A percentile compares a stretch with the other conserved stretches of the same genome.
Conservation (phyloP, 1,140 invertebrate genomes). For the Argopecten irradians region DNA sequence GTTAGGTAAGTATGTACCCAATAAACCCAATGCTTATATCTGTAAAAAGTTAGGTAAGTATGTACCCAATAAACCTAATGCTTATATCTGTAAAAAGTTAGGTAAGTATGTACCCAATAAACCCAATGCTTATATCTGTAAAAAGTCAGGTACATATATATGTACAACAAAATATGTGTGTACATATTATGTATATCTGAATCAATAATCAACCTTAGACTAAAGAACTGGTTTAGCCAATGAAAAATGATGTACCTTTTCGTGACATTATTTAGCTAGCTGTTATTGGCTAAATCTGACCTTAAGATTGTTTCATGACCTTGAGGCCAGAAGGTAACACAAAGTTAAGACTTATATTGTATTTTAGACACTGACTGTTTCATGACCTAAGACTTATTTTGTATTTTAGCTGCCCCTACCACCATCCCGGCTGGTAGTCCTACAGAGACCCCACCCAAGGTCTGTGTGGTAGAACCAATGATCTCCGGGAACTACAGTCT, state of each 20-base stretch:
- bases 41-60: slow-evolving; percentile 62
- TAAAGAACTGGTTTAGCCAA: too few relatives aligned
- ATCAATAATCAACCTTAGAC: too few relatives aligned
- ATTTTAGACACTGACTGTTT: too few relatives aligned
- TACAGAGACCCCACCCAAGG: slow-evolving; percentile 38
- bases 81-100: slow-evolving; percentile 65
- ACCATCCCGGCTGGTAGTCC: slow-evolving; percentile 36
- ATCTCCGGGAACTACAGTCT: slow-evolving; percentile 64
- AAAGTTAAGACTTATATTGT: too few relatives aligned
- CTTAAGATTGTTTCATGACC: too few relatives aligned
- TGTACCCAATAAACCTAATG: neutral
- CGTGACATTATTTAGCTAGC: too few relatives aligned
- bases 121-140: slow-evolving; percentile 65
- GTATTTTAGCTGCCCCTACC: slow-evolving; percentile 45
- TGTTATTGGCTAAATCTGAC: too few relatives aligned
- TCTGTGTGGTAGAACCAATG: slow-evolving; percentile 55
- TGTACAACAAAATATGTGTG: too few relatives aligned
- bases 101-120: slow-evolving; percentile 33
- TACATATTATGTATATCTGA: too few relatives aligned
- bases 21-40: slow-evolving; percentile 58
- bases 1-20: slow-evolving; percentile 41
- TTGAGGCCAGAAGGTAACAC: too few relatives aligned
- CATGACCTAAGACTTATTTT: neutral
- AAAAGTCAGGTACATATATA: slow-evolving; percentile 54
- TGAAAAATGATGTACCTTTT: too few relatives aligned